Base-by-base conservation (phyloP, 2,797 vertebrate species). In the Cirrhinus molitorella region DNA sequence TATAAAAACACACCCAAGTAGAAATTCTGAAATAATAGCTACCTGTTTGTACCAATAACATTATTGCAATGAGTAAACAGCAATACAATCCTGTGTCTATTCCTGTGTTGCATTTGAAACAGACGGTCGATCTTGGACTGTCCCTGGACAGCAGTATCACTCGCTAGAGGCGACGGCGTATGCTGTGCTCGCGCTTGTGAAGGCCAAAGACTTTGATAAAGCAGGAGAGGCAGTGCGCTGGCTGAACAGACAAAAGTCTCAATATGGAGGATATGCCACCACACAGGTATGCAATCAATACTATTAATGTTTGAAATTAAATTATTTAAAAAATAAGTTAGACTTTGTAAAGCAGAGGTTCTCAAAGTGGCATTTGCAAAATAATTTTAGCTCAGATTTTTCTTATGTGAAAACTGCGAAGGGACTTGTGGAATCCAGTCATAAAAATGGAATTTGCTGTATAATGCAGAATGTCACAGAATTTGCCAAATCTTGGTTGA, bases 91-190 rank as follows among this genome's bases (percentile, higher is more conserved):
- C 0, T 55, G 51, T 55, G 6, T n/a, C 3, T 74, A n/a, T 40
- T 55, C 23, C 61, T 23, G 21, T 5, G 25, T 9, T 45, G n/a
- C 71, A 28, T 83, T 70, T 23, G 21, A 16, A 83, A 96, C 96
- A 73, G 0, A 1, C 13, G 1, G 87, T 1, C 14, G 45, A n/a
- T 85, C 91, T 31, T 98, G 97, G 97, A 86, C 87, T 17, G 93
- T 95, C 3, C 23, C n/a, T 8, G 88, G 85, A 0, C 78, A 93
- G 68, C 82, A 0, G 0, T 55, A 94, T 19, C 95, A 93, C 91
- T 94, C 93, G 1, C 91, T 96, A 25, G 97, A 98, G 86, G 96
- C 96, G 81, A 97, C 96, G 0, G 96, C 96, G 14, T 98, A 98
- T 0, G 96, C 95, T 0, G 91, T 98, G 79, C 88, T 98, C 79